These are phyloP conservation scores for Ditula angustiorana DNA, from an alignment of 2,888 invertebrate species.

Conservation along the genomic window DNA sequence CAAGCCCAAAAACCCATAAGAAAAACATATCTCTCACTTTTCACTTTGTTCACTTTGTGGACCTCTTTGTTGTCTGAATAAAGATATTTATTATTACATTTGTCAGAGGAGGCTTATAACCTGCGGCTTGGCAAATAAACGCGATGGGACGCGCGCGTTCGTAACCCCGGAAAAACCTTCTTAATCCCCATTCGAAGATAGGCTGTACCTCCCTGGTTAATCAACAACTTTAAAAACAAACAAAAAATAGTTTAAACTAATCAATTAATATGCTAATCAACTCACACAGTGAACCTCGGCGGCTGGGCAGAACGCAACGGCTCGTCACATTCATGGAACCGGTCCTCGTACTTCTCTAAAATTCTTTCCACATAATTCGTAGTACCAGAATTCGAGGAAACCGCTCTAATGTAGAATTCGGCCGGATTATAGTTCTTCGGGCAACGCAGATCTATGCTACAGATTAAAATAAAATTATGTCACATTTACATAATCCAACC, in stretches of 20 bases:
- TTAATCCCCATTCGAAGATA: too few species aligned
- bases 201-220: not conserved
- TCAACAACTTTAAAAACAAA: not conserved
- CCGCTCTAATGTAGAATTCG: conserved; percentile 91
- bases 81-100: too few species aligned
- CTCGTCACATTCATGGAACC: conserved; percentile 43
- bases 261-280: conserved; percentile 27
- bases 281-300: conserved; percentile 52
- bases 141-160: too few species aligned
- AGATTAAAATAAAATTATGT: conserved; percentile 44
- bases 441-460: conserved; percentile 87
- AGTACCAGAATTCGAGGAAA: conserved; percentile 54
- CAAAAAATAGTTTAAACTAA: not conserved
- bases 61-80: too few species aligned
- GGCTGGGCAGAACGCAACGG: conserved; percentile 38
- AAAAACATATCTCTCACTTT: too few species aligned
- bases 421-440: conserved; percentile 93
- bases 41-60: too few species aligned
- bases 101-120: too few species aligned
- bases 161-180: too few species aligned
- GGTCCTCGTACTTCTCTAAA: conserved; percentile 53
- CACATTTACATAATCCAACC: not conserved
- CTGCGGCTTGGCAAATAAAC: too few species aligned
- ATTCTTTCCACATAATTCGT: conserved; percentile 50
- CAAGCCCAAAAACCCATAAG: too few species aligned